Evolutionary conservation across 2,797 vertebrate species (phyloP).

Genomic region (Lepilemur ruficaudatus): DNA sequence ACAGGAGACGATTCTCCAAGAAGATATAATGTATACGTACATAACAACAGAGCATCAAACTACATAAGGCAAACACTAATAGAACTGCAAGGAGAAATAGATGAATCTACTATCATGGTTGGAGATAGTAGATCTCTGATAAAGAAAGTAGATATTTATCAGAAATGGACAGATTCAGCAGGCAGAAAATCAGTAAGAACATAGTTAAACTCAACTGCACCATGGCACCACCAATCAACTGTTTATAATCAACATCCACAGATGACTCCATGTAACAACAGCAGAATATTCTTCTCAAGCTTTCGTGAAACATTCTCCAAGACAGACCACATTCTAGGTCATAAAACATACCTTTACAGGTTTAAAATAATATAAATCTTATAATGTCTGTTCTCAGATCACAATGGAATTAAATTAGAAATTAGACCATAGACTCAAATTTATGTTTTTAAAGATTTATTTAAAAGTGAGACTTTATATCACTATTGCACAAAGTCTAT

Average conservation of each 20-base stretch:
- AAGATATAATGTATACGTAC: neutral
- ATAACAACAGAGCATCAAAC: neutral
- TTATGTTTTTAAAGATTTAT: neutral
- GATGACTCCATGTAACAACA: neutral
- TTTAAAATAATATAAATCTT: neutral
- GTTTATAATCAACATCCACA: neutral
- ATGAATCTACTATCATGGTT: neutral
- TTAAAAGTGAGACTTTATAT: neutral
- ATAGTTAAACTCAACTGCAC: neutral
- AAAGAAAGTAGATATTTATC: neutral
- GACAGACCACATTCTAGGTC: neutral
- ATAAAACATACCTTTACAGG: neutral
- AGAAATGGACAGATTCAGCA: neutral
- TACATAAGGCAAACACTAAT: neutral
- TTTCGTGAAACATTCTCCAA: neutral
- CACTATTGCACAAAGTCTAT: neutral
- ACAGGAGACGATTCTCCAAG: neutral
- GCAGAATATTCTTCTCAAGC: neutral
- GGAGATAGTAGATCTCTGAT: neutral
- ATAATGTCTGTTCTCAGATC: neutral
- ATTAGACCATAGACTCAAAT: neutral
- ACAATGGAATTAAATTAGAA: neutral
- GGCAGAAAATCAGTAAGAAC: neutral
- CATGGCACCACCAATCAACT: neutral
- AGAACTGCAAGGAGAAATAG: neutral